A percentile compares a stretch with the other conserved stretches of the same genome.
Evolutionary conservation across 2,113 vertebrate genomes (phyloP).

Genomic region (Gulo gulo): DNA sequence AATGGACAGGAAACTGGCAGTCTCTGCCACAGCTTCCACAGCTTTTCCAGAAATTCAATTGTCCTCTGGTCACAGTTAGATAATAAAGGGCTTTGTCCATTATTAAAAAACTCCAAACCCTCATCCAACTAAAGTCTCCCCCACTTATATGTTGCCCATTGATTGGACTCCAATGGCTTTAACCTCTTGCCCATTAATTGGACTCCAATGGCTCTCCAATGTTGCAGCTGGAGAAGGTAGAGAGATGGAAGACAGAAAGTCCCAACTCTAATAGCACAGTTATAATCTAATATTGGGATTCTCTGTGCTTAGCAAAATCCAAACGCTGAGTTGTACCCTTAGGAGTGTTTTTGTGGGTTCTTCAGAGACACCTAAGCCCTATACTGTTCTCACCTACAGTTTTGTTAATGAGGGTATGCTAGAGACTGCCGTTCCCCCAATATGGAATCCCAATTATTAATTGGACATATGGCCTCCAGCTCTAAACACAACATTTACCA

Average conservation of each 20-base stretch:
- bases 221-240: background rate
- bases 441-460: background rate
- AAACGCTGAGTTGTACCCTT: background rate
- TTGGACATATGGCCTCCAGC: background rate
- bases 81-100: background rate
- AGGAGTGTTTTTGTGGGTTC: background rate
- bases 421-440: background rate
- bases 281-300: background rate
- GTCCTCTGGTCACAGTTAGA: background rate
- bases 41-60: background rate
- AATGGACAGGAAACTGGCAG: background rate
- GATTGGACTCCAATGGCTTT: background rate
- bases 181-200: background rate
- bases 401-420: background rate
- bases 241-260: background rate
- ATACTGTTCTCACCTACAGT: background rate
- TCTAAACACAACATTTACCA: background rate
- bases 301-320: background rate
- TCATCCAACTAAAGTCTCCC: background rate
- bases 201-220: background rate
- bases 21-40: background rate
- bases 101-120: background rate
- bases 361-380: background rate
- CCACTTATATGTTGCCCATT: background rate
- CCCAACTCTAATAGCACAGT: background rate